Evolutionary conservation across 2,113 vertebrate species (phyloP), one percentile per base, ranked within the genome.

Genomic region (Vulpes lagopus): DNA sequence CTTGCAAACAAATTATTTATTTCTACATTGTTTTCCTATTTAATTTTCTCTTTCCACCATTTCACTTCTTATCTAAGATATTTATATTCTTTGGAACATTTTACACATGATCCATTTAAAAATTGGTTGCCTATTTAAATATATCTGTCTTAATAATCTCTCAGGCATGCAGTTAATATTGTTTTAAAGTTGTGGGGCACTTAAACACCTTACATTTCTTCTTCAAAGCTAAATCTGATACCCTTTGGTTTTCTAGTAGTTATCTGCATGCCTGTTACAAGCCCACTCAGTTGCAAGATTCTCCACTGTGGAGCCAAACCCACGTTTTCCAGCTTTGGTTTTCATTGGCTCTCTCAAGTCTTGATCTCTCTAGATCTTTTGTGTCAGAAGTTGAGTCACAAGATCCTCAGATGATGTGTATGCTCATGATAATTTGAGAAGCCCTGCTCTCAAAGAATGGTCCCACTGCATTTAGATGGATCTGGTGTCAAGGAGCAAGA

Each of bases 41-140:
- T 94, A 62, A 59, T 73, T 87, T 94, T 91, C 23, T 65, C 14
- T 94, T 85, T 91, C n/a, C 20, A 55, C 27, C 3, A 80, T 87
- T 91, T 94, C 12, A 65, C n/a, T 86, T 65, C 23, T 65, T 80
- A 43, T 65, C n/a, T 94, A 86, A 86, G 9, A 57, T 80, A 81
- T 73, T 62, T 92, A 55, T 73, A 87, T 43, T 74, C 53, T 64
- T 94, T 32, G 25, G 55, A 86, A 57, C 81, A 67, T 15, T 87
- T 67, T 94, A 79, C 49, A 86, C 10, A 8, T 67, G 12, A 57
- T 67, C 25, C 6, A 80, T 62, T 94, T 94, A 79, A 85, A 79
- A 90, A 71, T 71, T 85, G 73, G 79, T 80, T 80, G 27, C 71
- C 22, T 53, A 12, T n/a, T 86, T 80, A 80, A 64, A 71, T 53